Evolutionary conservation across 2,113 vertebrate genomes (phyloP), one percentile per base, ranked within the genome.

Genomic region (Columbina picui): DNA sequence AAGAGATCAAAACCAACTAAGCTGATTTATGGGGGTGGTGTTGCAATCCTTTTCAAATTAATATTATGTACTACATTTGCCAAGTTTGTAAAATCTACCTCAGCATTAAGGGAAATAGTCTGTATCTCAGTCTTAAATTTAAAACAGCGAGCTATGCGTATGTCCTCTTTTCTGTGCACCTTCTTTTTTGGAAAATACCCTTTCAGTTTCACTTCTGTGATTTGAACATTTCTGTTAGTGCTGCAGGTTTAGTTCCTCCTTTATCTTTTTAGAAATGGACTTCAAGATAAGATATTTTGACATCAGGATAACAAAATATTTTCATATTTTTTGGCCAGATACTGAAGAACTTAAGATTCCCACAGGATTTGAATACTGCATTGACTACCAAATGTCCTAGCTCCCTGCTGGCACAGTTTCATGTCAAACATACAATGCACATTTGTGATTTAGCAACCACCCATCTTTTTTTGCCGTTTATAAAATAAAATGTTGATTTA

Each of bases 201-300:
- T 52, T 67, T 29, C 56, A 81, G 71, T 97, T 96, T 87, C 94
- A 94, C 68, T 97, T 97, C 93, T 69, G 59, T 74, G 80, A 79
- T 36, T 93, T 77, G 7, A 63, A 45, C 27, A 22, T 91, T 96
- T 95, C 64, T 64, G 80, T 85, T 36, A 7, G 32, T 63, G 55
- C 75, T 95, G 82, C 84, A 88, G 23, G 50, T 90, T 75, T 84
- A 91, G 65, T 97, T 97, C 93, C 94, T 90, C 47, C 38, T 95
- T 52, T 34, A 83, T 34, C 38, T 34, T 55, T 93, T 84, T 47
- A 86, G 32, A 84, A 89, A 70, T 53, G 2, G 38, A 77, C 61
- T 63, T 52, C 11, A 55, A 56, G 78, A 81, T 14, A 63, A 27
- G 18, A 56, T 29, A 3, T 80, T 85, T 93, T 70, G 63, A 65